Base-by-base conservation (phyloP, 2,797 vertebrate genomes). In the Iguana delicatissima region DNA sequence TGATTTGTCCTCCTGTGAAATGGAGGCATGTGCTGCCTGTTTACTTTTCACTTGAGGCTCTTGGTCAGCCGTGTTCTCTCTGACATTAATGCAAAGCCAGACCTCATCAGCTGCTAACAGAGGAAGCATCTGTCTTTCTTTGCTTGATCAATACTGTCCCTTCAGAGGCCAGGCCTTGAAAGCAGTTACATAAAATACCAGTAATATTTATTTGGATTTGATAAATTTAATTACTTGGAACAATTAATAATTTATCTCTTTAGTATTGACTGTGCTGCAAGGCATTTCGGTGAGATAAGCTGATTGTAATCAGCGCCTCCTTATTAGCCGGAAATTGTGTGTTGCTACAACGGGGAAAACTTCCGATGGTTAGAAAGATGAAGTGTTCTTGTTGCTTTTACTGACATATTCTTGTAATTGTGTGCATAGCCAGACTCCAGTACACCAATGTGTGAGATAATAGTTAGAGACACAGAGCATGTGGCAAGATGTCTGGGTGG, bases 211-310 rank as follows among this genome's bases (percentile, higher is more conserved):
- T 95, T 95, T 94, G 92, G 92, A 93, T 96, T 96, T 96, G 95
- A 96, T 96, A 95, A 94, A 97, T 96, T 93, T 96, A 96, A 97
- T 96, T 96, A 96, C 96, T 95, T 95, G 94, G 90, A 90, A 82
- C 94, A 94, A 96, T 97, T 96, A 96, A 96, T 96, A 95, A 97
- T 97, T 96, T 96, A 96, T 96, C 95, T 95, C 92, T 91, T 95
- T 94, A 89, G 85, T 96, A 96, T 96, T 93, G 96, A 96, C 95
- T 94, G 89, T 72, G 80, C 94, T 95, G 81, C 29, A 80, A 95
- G 94, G 95, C 94, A 89, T 95, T 85, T 88, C 89, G 91, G 73
- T 91, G 93, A 94, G 88, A 94, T 93, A 95, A 83, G 96, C 94
- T 93, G 92, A 77, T 93, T 89, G 92, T 84, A 93, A 94, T 96